Percentiles rank a stretch among this genome's conserved stretches.
phyloP scores from a whole-genome alignment of 1,140 invertebrate species.

The Camponotus vicinus region DNA sequence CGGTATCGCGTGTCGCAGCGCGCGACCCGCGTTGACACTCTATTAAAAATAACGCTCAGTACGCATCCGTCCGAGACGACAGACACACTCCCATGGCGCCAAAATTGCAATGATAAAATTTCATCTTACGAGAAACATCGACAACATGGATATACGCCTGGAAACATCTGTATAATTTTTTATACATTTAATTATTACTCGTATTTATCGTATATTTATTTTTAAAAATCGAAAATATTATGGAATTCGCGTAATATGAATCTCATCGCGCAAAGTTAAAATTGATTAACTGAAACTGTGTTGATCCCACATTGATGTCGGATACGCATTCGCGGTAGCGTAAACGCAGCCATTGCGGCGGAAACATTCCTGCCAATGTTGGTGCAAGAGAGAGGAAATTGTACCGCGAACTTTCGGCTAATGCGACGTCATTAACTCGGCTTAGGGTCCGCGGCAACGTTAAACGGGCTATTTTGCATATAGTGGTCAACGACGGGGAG shows the following conservation, averaged over 20 bases:
- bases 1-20: slow-evolving; percentile 70
- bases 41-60: slow-evolving; percentile 79
- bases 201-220: neutral
- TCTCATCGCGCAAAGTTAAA: neutral
- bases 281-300: neutral
- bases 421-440: slow-evolving; percentile 37
- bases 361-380: neutral
- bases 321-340: neutral
- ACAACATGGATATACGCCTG: no score
- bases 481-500: neutral
- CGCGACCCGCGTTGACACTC: slow-evolving; percentile 65
- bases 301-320: neutral
- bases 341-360: neutral
- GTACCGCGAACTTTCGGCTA: slow-evolving; percentile 53
- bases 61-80: neutral
- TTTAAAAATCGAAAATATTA: slow-evolving; percentile 1
- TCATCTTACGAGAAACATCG: neutral
- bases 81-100: neutral
- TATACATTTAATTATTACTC: neutral
- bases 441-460: neutral
- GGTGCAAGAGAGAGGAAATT: slow-evolving; percentile 11
- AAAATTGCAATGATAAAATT: neutral
- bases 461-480: slow-evolving; percentile 53
- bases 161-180: neutral
- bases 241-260: neutral